Evolutionary conservation across 2,797 vertebrate genomes (phyloP), one percentile per base, ranked within the genome.

Genomic region (Scarus forsteni): DNA sequence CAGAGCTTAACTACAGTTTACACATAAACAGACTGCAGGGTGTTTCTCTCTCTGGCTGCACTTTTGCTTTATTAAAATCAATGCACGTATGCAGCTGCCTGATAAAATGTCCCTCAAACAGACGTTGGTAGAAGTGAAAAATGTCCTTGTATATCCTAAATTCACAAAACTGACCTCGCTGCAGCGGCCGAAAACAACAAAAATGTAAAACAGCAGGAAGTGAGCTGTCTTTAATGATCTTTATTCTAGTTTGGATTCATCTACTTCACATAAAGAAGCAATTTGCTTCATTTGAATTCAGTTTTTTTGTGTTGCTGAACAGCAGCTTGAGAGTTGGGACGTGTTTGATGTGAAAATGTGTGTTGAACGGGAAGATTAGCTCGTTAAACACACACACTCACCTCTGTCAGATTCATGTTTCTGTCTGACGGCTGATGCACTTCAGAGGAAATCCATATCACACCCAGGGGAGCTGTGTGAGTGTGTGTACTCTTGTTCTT

Each of bases 361-460:
- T 68, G 57, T 39, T 8, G 7, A 27, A 60, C 3, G 1, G 11
- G 12, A n/a, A 56, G 62, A 77, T 77, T 38, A 66, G 38, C 66
- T 59, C 19, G 0, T 11, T 13, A 12, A 44, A 44, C 27, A 40
- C 67, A 19, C 45, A 53, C 53, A 16, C 5, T 57, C 58, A 72
- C 68, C 67, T 77, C 74, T 53, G 74, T 70, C 67, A 66, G 39
- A 70, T 16, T n/a, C 56, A 35, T 16, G 61, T 10, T 55, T 50
- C 43, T 48, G 60, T 53, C 60, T 70, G 67, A 61, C 66, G 60
- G 67, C 56, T 50, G 19, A 52, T 27, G 1, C 54, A 34, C 43
- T 43, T 46, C 42, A 35, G 14, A 73, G 43, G 36, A 70, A 60
- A 69, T 60, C 38, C 65, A 60, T 35, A 59, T 60, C 60, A 16